Evolutionary conservation across 1,140 invertebrate genomes (phyloP).

Genomic region (Drosophila nasuta): DNA sequence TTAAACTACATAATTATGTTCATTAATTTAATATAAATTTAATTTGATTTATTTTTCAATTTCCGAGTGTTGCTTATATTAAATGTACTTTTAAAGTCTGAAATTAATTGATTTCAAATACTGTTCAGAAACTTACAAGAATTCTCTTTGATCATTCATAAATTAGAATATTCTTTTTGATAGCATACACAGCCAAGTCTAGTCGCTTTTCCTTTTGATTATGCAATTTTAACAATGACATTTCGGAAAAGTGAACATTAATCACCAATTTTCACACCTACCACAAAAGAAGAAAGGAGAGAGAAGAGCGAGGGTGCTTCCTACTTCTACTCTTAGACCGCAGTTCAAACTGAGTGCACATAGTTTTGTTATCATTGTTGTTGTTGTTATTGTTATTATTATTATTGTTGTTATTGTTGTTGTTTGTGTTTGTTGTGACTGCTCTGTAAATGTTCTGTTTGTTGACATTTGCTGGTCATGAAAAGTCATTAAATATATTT

Average conservation of each 20-base stretch:
- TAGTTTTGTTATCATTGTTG: constrained; percentile 60
- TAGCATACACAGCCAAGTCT: background rate
- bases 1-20: too few species aligned
- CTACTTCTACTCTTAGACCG: constrained; percentile 21
- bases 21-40: too few species aligned
- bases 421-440: constrained; percentile 41
- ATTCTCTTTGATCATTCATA: background rate
- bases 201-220: constrained; percentile 18
- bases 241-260: constrained; percentile 66
- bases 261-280: constrained; percentile 81
- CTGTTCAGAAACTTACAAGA: background rate
- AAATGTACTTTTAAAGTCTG: too few species aligned
- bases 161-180: background rate
- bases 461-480: constrained; percentile 82
- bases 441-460: constrained; percentile 74
- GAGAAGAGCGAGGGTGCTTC: background rate
- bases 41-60: too few species aligned
- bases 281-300: constrained; percentile 13
- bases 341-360: constrained; percentile 36
- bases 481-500: constrained; percentile 84
- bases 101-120: background rate
- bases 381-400: constrained; percentile 44
- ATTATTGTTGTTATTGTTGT: constrained; percentile 8
- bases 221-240: constrained; percentile 44
- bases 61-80: too few species aligned